Percentiles rank a stretch among this genome's conserved stretches.
These are phyloP conservation scores for Agrotis ipsilon DNA, from an alignment of 2,888 invertebrate species.

Conservation along the genomic window DNA sequence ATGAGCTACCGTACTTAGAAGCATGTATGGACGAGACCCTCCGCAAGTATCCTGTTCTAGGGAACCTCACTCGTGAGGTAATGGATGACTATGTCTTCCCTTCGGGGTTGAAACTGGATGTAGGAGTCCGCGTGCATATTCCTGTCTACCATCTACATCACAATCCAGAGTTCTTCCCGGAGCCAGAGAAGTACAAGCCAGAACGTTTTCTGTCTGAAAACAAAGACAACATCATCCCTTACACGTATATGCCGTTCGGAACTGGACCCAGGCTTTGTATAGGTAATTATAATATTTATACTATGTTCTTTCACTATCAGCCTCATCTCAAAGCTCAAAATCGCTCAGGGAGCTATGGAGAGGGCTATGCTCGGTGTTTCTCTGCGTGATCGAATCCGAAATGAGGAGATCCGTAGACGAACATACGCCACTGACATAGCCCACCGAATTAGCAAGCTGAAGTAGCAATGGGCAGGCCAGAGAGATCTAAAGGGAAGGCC, in stretches of 20 bases:
- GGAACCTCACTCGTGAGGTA: neutral
- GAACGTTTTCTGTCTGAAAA: conserved; percentile 7
- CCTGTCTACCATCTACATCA: conserved; percentile 1
- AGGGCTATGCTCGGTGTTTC: too few relatives aligned
- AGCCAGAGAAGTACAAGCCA: neutral
- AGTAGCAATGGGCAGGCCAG: too few relatives aligned
- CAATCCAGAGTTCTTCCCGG: conserved; percentile 4
- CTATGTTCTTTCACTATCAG: too few relatives aligned
- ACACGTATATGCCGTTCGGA: neutral
- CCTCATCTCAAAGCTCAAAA: too few relatives aligned
- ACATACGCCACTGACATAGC: too few relatives aligned
- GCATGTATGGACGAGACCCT: conserved; percentile 6
- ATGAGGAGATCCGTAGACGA: too few relatives aligned
- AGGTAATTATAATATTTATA: too few relatives aligned
- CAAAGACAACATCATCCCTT: neutral
- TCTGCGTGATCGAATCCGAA: too few relatives aligned
- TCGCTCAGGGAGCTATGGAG: too few relatives aligned
- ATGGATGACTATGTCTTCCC: conserved; percentile 4
- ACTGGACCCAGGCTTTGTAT: neutral
- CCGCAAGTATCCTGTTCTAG: neutral
- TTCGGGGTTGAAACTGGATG: neutral
- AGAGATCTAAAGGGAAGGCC: too few relatives aligned
- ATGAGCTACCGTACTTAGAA: neutral
- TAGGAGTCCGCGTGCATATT: neutral
- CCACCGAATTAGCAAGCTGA: too few relatives aligned